Conservation (phyloP, 2,888 invertebrate genomes). For the Dryomyza anilis region DNA sequence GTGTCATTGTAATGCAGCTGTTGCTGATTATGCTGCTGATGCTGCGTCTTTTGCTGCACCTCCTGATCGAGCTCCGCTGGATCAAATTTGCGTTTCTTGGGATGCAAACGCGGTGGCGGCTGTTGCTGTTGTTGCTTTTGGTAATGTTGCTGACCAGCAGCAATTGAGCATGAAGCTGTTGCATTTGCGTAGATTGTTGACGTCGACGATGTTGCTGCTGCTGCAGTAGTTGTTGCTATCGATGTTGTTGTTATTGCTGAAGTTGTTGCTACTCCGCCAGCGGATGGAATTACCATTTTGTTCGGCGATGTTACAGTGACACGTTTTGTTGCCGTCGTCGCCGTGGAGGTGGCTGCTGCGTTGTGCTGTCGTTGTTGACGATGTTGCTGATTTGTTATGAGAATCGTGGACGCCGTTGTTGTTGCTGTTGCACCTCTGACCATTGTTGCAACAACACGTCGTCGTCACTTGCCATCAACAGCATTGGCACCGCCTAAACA, state of each 20-base stretch:
- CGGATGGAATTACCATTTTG: conserved; percentile 62
- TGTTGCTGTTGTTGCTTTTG: conserved; percentile 62
- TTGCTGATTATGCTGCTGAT: conserved; percentile 39
- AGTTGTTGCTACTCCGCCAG: conserved; percentile 65
- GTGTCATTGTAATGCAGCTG: conserved; percentile 39
- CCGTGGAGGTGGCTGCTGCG: conserved; percentile 31
- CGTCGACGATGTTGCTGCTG: conserved; percentile 32
- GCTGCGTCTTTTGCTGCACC: conserved; percentile 39
- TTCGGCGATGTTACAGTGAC: conserved; percentile 39
- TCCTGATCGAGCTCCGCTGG: conserved; percentile 60
- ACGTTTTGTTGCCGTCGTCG: conserved; percentile 29
- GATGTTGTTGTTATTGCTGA: conserved; percentile 52
- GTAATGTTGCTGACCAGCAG: conserved; percentile 71
- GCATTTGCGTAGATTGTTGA: conserved; percentile 56
- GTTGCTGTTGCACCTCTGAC: conserved; percentile 45
- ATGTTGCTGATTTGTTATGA: conserved; percentile 42
- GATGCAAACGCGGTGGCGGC: conserved; percentile 71
- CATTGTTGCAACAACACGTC: conserved; percentile 40
- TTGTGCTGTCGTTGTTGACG: conserved; percentile 22
- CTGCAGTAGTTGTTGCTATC: conserved; percentile 61
- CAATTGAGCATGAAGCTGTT: conserved; percentile 64
- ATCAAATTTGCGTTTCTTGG: conserved; percentile 79
- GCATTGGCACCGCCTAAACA: conserved; percentile 19
- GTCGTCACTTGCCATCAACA: conserved; percentile 32
- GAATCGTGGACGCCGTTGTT: conserved; percentile 46